Conservation (phyloP, 2,888 invertebrate genomes). For the Blera fallax region DNA sequence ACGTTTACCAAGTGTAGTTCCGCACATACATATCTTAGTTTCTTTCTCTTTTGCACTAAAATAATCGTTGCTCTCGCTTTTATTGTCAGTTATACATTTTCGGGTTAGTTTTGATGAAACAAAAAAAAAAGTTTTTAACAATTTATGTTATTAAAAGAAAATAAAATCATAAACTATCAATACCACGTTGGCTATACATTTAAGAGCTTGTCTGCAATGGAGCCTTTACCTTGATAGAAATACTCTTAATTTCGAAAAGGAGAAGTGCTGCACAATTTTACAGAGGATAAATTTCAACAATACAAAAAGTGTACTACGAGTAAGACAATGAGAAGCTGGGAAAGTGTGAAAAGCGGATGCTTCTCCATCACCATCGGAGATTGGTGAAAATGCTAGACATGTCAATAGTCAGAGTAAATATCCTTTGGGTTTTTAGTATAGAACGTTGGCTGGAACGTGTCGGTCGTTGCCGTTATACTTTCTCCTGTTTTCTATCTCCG, state of each 20-base stretch:
- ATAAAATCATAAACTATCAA: not conserved
- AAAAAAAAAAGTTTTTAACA: not conserved
- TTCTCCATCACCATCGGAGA: slow-evolving; percentile 29
- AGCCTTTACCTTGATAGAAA: not conserved
- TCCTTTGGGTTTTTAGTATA: slow-evolving; percentile 71
- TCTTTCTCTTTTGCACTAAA: slow-evolving; percentile 53
- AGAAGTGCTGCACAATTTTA: slow-evolving; percentile 3
- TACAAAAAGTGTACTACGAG: not conserved
- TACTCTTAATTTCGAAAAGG: slow-evolving; percentile 21
- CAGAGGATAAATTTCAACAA: not conserved
- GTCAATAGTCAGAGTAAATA: slow-evolving; percentile 58
- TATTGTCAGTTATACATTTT: slow-evolving; percentile 35
- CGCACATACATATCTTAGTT: slow-evolving; percentile 66
- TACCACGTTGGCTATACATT: slow-evolving; percentile 9
- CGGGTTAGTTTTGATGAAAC: slow-evolving; percentile 42
- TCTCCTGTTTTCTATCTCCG: slow-evolving; percentile 71
- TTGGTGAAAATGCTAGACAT: slow-evolving; percentile 55
- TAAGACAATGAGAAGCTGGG: slow-evolving; percentile 3
- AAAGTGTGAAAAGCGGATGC: slow-evolving; percentile 32
- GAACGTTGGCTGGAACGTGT: slow-evolving; percentile 74
- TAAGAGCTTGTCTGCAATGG: not conserved
- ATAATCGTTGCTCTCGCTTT: slow-evolving; percentile 38
- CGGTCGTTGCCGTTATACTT: slow-evolving; percentile 72
- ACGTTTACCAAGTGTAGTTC: slow-evolving; percentile 59
- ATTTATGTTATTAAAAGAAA: not conserved